phyloP scores from a whole-genome alignment of 2,797 vertebrate genomes.

The Cuculus canorus region DNA sequence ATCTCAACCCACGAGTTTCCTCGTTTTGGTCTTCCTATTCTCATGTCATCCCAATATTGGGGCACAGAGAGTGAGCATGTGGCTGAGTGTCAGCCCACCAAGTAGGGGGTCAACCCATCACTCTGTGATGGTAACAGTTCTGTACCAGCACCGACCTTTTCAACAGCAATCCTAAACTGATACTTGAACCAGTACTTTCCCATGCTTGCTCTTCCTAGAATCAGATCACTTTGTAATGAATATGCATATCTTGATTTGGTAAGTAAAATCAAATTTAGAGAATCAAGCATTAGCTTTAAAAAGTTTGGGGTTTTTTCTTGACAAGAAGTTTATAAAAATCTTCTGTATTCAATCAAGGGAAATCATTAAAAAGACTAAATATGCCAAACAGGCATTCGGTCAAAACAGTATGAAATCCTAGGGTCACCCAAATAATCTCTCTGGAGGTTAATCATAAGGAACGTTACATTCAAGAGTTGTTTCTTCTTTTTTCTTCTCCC shows the following conservation, averaged over 20 bases:
- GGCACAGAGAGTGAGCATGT: neutral
- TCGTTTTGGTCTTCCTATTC: neutral
- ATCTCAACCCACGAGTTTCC: neutral
- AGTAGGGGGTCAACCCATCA: neutral
- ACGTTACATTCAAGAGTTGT: neutral
- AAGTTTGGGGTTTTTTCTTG: neutral
- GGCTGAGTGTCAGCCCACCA: too few species aligned
- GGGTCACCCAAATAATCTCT: neutral
- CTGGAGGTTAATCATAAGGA: neutral
- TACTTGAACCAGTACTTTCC: neutral
- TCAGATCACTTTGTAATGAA: neutral
- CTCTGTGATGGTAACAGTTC: neutral
- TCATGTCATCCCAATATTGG: neutral
- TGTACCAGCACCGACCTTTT: neutral
- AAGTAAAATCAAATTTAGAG: neutral
- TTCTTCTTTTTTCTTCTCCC: neutral
- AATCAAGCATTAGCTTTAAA: neutral
- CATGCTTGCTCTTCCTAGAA: neutral
- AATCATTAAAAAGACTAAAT: neutral
- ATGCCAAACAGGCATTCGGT: neutral
- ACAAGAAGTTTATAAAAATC: neutral
- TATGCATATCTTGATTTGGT: neutral
- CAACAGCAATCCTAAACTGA: neutral
- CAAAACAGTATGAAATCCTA: neutral
- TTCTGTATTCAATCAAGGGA: neutral